These are phyloP conservation scores for Rotaria magnacalcarata DNA, from an alignment of 2,888 invertebrate species.

Conservation along the genomic window DNA sequence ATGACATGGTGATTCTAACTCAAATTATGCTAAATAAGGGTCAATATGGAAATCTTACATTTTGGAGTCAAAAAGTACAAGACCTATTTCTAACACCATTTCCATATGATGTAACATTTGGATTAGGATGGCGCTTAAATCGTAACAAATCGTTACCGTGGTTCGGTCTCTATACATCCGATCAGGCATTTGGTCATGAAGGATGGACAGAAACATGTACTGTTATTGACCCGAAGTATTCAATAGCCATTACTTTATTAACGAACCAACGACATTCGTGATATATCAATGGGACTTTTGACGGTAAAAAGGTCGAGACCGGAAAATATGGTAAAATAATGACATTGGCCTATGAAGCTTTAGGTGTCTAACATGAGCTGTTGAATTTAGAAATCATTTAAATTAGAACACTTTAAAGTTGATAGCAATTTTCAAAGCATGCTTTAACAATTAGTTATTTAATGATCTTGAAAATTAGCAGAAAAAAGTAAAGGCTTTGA, in stretches of 20 bases:
- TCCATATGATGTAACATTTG: neutral
- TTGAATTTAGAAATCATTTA: too few relatives aligned
- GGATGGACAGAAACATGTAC: neutral
- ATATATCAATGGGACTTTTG: neutral
- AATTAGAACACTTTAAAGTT: too few relatives aligned
- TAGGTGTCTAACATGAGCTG: too few relatives aligned
- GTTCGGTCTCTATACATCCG: neutral
- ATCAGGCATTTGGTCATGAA: neutral
- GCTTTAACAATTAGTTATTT: too few relatives aligned
- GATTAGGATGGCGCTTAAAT: slow-evolving; percentile 23
- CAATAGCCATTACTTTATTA: neutral
- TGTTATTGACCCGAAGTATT: neutral
- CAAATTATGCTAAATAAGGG: neutral
- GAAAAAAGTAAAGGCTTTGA: too few relatives aligned
- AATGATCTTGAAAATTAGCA: too few relatives aligned
- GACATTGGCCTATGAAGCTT: neutral
- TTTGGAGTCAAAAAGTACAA: neutral
- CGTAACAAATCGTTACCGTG: neutral
- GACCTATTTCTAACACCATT: neutral
- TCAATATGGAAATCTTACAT: neutral
- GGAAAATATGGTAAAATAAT: slow-evolving; percentile 16
- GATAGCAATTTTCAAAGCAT: too few relatives aligned
- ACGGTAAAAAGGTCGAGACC: neutral
- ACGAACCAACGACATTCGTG: neutral
- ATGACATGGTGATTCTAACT: neutral